Percentiles rank a stretch among this genome's conserved stretches.
Evolutionary conservation across 2,888 invertebrate species (phyloP).

Genomic region (Rutpela maculata): DNA sequence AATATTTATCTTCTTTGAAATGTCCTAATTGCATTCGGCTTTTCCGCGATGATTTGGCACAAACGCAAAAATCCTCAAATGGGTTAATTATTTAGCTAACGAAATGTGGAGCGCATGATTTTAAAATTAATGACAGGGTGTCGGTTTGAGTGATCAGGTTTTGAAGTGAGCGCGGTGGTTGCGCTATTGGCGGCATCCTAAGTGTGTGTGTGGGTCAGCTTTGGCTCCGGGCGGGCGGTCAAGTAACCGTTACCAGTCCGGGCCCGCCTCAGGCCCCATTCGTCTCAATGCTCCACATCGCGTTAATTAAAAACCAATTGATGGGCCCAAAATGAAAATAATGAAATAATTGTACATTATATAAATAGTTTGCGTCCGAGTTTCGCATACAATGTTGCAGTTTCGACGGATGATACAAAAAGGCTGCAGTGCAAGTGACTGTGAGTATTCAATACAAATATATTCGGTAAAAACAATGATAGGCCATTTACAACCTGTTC

Average conservation of each 20-base stretch:
- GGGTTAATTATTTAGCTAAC: neutral
- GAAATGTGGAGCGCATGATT: conserved; percentile 43
- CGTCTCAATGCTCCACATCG: conserved; percentile 55
- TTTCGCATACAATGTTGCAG: neutral
- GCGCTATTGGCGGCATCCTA: conserved; percentile 53
- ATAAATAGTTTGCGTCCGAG: conserved; percentile 2
- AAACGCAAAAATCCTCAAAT: neutral
- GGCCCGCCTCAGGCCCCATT: conserved; percentile 67
- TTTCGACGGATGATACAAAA: neutral
- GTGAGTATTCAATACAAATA: neutral
- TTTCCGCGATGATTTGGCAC: neutral
- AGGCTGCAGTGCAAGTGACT: neutral
- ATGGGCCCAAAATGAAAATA: conserved; percentile 57
- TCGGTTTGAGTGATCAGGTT: conserved; percentile 18
- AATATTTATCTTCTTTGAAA: too few species aligned
- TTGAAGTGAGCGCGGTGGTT: conserved; percentile 16
- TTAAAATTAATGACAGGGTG: conserved; percentile 33
- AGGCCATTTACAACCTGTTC: too few species aligned
- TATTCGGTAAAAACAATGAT: neutral
- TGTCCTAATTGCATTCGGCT: too few species aligned
- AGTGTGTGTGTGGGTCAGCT: conserved; percentile 70
- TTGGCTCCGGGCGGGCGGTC: conserved; percentile 69
- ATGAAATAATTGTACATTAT: conserved; percentile 42
- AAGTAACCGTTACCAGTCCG: conserved; percentile 72
- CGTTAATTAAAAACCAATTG: conserved; percentile 68